Evolutionary conservation across 2,113 vertebrate genomes (phyloP).

Genomic region (Dascyllus trimaculatus): DNA sequence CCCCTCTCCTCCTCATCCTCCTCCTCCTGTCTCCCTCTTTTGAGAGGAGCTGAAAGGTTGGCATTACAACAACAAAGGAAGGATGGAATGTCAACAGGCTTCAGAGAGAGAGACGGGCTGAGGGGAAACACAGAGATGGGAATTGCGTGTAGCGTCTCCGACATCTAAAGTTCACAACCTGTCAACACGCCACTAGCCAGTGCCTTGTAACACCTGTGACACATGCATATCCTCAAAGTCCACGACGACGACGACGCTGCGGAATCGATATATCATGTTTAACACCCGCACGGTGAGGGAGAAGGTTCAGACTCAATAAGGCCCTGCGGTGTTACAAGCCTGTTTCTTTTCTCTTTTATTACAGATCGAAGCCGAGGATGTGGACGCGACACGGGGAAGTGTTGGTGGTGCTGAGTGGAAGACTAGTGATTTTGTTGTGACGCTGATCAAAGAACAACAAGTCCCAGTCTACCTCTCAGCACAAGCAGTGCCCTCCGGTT

Average conservation of each 20-base stretch:
- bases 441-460: constrained; percentile 81
- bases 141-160: constrained; percentile 49
- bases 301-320: constrained; percentile 9
- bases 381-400: constrained; percentile 31
- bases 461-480: constrained; percentile 83
- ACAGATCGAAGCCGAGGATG: constrained; percentile 46
- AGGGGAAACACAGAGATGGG: constrained; percentile 57
- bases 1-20: constrained; percentile 52
- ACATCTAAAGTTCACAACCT: constrained; percentile 67
- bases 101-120: constrained; percentile 78
- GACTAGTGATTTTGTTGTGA: constrained; percentile 87
- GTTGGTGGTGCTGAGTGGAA: constrained; percentile 78
- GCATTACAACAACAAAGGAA: constrained; percentile 85
- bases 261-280: constrained; percentile 26
- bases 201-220: constrained; percentile 41
- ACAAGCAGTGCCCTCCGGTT: constrained; percentile 68
- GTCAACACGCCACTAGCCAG: background rate
- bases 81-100: constrained; percentile 86
- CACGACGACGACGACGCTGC: background rate
- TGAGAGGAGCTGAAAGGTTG: constrained; percentile 84
- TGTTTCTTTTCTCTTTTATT: constrained; percentile 21
- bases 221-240: constrained; percentile 19
- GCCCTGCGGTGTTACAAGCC: constrained; percentile 20
- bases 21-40: constrained; percentile 76
- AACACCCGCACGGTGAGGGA: background rate